Conservation (phyloP, 2,888 invertebrate genomes). For the Smittia aterrima region DNA sequence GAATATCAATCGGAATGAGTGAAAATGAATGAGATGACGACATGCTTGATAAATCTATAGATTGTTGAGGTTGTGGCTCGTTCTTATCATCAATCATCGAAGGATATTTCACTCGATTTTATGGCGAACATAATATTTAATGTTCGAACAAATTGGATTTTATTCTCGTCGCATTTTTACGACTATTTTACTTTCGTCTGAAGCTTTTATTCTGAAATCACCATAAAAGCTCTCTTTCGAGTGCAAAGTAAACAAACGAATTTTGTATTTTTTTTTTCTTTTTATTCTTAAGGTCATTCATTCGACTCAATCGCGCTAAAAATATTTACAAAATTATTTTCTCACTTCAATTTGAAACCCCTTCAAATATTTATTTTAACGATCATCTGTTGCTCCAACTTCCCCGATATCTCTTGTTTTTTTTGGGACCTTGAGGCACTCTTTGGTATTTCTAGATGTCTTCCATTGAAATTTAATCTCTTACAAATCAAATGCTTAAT, state of each 20-base stretch:
- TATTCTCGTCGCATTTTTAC: slow-evolving; percentile 5
- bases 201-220: neutral
- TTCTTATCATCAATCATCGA: slow-evolving; percentile 9
- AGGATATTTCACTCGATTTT: neutral
- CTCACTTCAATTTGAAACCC: neutral
- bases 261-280: neutral
- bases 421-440: slow-evolving; percentile 8
- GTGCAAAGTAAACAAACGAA: too few species aligned
- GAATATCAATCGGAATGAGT: too few species aligned
- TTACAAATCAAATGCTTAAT: neutral
- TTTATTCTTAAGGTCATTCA: neutral
- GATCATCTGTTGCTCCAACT: slow-evolving; percentile 1
- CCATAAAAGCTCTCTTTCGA: neutral
- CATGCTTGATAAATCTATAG: too few species aligned
- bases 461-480: neutral
- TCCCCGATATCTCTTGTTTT: neutral
- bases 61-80: too few species aligned
- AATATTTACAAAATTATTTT: neutral
- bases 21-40: too few species aligned
- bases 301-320: neutral
- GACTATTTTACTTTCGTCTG: neutral
- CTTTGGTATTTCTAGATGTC: slow-evolving; percentile 14
- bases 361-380: neutral
- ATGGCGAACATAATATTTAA: slow-evolving; percentile 2
- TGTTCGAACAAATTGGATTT: slow-evolving; percentile 13